phyloP scores from a whole-genome alignment of 1,140 invertebrate species.

The Coelopa frigida region DNA sequence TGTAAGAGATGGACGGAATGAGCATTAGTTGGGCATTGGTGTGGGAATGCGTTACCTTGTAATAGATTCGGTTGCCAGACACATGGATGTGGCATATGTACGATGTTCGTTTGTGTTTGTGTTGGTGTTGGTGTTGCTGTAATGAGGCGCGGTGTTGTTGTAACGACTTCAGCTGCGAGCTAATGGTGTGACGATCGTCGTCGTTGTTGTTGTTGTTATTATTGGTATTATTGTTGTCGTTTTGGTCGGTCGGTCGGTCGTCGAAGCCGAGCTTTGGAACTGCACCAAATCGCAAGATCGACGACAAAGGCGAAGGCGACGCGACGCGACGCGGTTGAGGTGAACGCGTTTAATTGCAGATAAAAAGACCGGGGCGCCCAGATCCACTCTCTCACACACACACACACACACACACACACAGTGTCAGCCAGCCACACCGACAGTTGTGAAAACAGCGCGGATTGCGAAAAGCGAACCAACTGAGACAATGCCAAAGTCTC shows the following conservation, averaged over 20 bases:
- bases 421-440: too few relatives aligned
- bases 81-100: slow-evolving; percentile 11
- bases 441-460: too few relatives aligned
- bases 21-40: background rate
- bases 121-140: background rate
- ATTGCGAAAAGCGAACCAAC: background rate
- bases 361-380: too few relatives aligned
- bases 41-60: slow-evolving; percentile 8
- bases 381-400: too few relatives aligned
- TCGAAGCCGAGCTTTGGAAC: too few relatives aligned
- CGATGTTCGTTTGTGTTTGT: background rate
- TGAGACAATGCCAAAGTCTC: slow-evolving; percentile 2
- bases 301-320: too few relatives aligned
- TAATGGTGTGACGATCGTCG: too few relatives aligned
- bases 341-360: too few relatives aligned
- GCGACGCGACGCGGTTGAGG: too few relatives aligned
- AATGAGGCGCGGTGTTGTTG: background rate
- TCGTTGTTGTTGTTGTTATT: background rate
- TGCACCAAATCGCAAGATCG: too few relatives aligned
- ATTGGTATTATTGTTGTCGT: background rate
- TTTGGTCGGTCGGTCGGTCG: too few relatives aligned
- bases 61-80: slow-evolving; percentile 9
- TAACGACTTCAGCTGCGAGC: background rate
- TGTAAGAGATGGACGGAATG: background rate
- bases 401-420: too few relatives aligned